Evolutionary conservation across 2,113 vertebrate species (phyloP).

Genomic region (Ammodytes dubius): DNA sequence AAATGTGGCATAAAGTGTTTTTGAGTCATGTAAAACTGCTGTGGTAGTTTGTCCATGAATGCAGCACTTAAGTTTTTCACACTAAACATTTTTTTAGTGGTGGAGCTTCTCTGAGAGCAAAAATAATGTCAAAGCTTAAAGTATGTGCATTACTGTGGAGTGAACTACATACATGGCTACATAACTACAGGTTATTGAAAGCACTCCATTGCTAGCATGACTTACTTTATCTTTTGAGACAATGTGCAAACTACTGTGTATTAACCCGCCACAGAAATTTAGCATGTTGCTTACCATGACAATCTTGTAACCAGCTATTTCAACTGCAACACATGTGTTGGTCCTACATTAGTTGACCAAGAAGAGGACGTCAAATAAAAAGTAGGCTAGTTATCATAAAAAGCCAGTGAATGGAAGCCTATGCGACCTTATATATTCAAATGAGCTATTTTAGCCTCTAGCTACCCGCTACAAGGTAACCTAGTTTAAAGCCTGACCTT

Average conservation of each 20-base stretch:
- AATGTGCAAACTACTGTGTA: no score
- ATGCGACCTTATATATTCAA: not conserved
- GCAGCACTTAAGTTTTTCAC: not conserved
- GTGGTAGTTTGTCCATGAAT: conserved; percentile 2
- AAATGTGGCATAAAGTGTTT: conserved; percentile 46
- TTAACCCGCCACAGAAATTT: no score
- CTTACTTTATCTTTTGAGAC: no score
- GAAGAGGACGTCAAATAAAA: not conserved
- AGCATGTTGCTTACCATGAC: not conserved
- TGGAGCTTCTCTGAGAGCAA: not conserved
- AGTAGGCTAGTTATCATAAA: not conserved
- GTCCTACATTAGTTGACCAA: not conserved
- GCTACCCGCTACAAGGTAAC: not conserved
- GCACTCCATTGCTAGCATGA: no score
- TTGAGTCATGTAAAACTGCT: conserved; percentile 28
- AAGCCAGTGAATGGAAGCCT: not conserved
- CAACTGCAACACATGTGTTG: not conserved
- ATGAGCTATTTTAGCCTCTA: not conserved
- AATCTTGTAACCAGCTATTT: not conserved
- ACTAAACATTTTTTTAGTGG: not conserved
- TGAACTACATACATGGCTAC: no score
- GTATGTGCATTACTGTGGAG: no score
- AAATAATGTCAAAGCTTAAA: no score
- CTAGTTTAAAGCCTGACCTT: not conserved
- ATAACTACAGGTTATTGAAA: no score